A percentile compares a stretch with the other conserved stretches of the same genome.
These are phyloP conservation scores for Cabera pusaria DNA, from an alignment of 2,888 invertebrate genomes.

Conservation along the genomic window DNA sequence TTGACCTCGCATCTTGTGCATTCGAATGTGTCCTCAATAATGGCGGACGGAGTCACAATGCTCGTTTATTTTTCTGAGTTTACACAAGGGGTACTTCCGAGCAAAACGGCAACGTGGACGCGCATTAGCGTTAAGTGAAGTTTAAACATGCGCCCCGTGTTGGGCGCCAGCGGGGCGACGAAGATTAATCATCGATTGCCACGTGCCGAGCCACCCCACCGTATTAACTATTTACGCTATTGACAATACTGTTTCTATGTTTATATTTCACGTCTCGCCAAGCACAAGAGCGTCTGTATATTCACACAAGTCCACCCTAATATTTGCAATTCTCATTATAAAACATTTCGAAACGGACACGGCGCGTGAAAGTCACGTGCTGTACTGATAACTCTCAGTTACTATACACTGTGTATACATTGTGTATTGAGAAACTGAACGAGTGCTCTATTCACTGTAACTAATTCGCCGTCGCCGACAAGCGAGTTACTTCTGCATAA, in stretches of 20 bases:
- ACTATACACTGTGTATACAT: slow-evolving; percentile 10
- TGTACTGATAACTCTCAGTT: slow-evolving; percentile 23
- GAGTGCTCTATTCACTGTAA: slow-evolving; percentile 10
- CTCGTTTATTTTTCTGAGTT: slow-evolving; percentile 35
- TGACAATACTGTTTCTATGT: slow-evolving; percentile 49
- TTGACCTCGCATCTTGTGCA: slow-evolving; percentile 36
- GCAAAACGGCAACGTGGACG: slow-evolving; percentile 41
- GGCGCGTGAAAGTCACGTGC: slow-evolving; percentile 23
- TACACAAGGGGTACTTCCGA: slow-evolving; percentile 38
- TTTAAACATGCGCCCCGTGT: slow-evolving; percentile 35
- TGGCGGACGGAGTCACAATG: slow-evolving; percentile 35
- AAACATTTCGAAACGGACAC: slow-evolving; percentile 18
- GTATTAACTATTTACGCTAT: slow-evolving; percentile 23
- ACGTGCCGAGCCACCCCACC: slow-evolving; percentile 36
- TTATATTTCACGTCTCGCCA: slow-evolving; percentile 55
- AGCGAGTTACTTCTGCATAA: slow-evolving; percentile 3
- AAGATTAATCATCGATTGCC: slow-evolving; percentile 31
- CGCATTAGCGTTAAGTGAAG: slow-evolving; percentile 33
- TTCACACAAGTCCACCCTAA: slow-evolving; percentile 24
- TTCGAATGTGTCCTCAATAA: slow-evolving; percentile 45
- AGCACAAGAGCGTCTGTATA: slow-evolving; percentile 34
- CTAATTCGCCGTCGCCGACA: slow-evolving; percentile 4
- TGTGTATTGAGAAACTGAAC: slow-evolving; percentile 12
- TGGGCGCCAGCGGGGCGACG: slow-evolving; percentile 40
- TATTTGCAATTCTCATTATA: slow-evolving; percentile 27